Percentiles rank a stretch among this genome's conserved stretches.
Conservation (phyloP, 2,888 invertebrate species). For the Helicoverpa assulta region DNA sequence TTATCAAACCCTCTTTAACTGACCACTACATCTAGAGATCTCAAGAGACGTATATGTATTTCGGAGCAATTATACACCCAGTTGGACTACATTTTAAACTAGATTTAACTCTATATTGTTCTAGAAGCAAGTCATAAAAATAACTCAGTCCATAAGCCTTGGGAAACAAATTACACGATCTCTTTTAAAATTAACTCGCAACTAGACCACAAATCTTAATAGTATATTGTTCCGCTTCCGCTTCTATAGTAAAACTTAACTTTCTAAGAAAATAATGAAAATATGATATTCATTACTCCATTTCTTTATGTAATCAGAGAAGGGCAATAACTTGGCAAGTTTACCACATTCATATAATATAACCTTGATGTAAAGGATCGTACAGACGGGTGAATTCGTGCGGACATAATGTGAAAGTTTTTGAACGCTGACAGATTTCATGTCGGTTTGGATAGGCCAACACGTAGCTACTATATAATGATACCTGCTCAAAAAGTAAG, state of each 20-base stretch:
- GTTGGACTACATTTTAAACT: background rate
- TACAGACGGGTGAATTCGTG: conserved; percentile 2
- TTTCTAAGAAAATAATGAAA: conserved; percentile 36
- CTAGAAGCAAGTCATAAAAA: conserved; percentile 25
- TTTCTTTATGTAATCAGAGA: conserved; percentile 47
- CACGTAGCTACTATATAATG: too few relatives aligned
- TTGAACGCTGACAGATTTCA: background rate
- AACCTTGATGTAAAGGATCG: conserved; percentile 15
- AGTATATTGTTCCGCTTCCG: conserved; percentile 20
- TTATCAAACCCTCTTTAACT: too few relatives aligned
- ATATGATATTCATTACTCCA: conserved; percentile 49
- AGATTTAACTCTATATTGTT: conserved; percentile 7
- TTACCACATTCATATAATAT: conserved; percentile 55
- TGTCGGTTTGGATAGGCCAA: background rate
- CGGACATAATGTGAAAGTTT: background rate
- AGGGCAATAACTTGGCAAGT: conserved; percentile 46
- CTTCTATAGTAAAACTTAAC: conserved; percentile 16
- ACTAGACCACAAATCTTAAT: conserved; percentile 13
- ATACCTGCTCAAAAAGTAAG: too few relatives aligned
- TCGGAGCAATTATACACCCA: background rate
- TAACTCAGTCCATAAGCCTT: conserved; percentile 31
- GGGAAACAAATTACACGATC: conserved; percentile 13
- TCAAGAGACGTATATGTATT: background rate
- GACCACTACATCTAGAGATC: too few relatives aligned
- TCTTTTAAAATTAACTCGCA: conserved; percentile 20